Percentiles rank a stretch among this genome's conserved stretches.
These are phyloP conservation scores for Mechanitis mazaeus DNA, from an alignment of 2,888 invertebrate species.

Conservation along the genomic window DNA sequence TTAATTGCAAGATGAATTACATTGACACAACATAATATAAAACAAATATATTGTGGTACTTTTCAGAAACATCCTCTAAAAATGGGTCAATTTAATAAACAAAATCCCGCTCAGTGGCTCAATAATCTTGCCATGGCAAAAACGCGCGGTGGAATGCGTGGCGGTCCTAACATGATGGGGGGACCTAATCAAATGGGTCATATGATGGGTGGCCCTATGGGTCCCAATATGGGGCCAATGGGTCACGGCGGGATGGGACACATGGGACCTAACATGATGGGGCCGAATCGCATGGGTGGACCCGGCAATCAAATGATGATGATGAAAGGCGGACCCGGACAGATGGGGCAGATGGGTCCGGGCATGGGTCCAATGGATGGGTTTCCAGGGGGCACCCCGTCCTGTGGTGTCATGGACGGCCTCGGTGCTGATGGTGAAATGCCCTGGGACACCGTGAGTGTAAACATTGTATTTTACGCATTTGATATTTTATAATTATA, in stretches of 20 bases:
- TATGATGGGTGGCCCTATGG: slow-evolving; percentile 74
- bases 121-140: slow-evolving; percentile 87
- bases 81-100: slow-evolving; percentile 90
- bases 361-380: slow-evolving; percentile 73
- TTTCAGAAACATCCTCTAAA: slow-evolving; percentile 92
- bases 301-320: slow-evolving; percentile 72
- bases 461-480: not conserved
- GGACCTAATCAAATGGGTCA: slow-evolving; percentile 71
- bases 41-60: no score
- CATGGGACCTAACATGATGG: slow-evolving; percentile 73
- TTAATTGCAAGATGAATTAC: not conserved
- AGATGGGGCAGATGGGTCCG: slow-evolving; percentile 69
- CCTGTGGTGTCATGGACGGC: slow-evolving; percentile 77
- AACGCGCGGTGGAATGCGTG: slow-evolving; percentile 79
- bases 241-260: slow-evolving; percentile 67
- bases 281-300: slow-evolving; percentile 66
- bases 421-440: slow-evolving; percentile 78
- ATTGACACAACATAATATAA: not conserved
- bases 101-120: slow-evolving; percentile 88
- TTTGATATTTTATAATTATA: not conserved
- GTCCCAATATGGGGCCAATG: slow-evolving; percentile 69
- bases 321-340: slow-evolving; percentile 69
- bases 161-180: slow-evolving; percentile 72
- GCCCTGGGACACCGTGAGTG: slow-evolving; percentile 76
- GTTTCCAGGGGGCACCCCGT: slow-evolving; percentile 76